A percentile compares a stretch with the other conserved stretches of the same genome.
These are phyloP conservation scores for Lepisosteus osseus DNA, from an alignment of 2,113 vertebrate genomes.

Conservation along the genomic window DNA sequence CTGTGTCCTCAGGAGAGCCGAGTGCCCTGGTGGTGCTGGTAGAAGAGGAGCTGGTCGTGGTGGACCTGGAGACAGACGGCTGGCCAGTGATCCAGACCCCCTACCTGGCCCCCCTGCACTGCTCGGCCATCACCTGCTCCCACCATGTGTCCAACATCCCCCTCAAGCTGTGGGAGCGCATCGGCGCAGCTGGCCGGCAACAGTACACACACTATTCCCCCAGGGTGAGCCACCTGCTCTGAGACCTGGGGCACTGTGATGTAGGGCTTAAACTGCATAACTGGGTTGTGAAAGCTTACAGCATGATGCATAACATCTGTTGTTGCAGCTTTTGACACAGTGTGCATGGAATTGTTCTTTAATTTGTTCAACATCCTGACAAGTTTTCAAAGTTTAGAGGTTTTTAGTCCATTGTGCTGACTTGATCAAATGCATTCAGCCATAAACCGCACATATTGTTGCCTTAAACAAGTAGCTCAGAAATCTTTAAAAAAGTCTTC, in stretches of 20 bases:
- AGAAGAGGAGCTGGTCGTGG: slow-evolving; percentile 92
- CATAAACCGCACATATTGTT: no score
- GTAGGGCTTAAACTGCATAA: no score
- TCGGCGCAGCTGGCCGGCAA: slow-evolving; percentile 74
- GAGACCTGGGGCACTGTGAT: not conserved
- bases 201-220: slow-evolving; percentile 83
- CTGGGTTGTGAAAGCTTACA: no score
- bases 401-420: slow-evolving; percentile 4
- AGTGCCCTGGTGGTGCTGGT: slow-evolving; percentile 88
- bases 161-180: slow-evolving; percentile 90
- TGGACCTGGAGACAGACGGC: slow-evolving; percentile 80
- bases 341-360: no score
- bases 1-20: slow-evolving; percentile 68
- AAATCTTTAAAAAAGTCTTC: no score
- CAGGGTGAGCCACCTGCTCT: slow-evolving; percentile 67
- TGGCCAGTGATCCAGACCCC: slow-evolving; percentile 91
- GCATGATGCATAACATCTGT: no score
- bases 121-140: slow-evolving; percentile 96
- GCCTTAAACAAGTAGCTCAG: no score
- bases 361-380: no score
- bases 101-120: slow-evolving; percentile 92
- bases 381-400: not conserved
- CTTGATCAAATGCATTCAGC: not conserved
- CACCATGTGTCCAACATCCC: slow-evolving; percentile 92
- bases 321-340: no score